Evolutionary conservation across 2,113 vertebrate genomes (phyloP).

Genomic region (Sarotherodon lohbergeri): DNA sequence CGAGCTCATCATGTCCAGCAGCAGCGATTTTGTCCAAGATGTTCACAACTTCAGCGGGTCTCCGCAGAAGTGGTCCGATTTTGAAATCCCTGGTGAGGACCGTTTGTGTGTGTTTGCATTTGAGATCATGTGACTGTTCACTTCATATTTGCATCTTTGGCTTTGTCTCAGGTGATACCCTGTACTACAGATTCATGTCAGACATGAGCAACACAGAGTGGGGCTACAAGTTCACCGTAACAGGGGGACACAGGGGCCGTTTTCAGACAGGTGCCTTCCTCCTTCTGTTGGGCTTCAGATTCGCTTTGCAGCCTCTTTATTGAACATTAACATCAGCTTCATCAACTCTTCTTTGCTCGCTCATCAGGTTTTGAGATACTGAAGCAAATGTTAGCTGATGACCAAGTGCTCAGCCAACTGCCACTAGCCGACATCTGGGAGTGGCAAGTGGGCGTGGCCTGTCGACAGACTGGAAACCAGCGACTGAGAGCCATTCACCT

Average conservation of each 20-base stretch:
- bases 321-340: background rate
- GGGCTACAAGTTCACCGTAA: conserved; percentile 96
- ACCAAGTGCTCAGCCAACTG: conserved; percentile 81
- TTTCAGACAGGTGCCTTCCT: conserved; percentile 87
- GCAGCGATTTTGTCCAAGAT: conserved; percentile 89
- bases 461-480: conserved; percentile 90
- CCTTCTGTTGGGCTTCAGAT: background rate
- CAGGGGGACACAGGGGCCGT: conserved; percentile 90
- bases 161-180: conserved; percentile 80
- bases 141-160: background rate
- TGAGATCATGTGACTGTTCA: background rate
- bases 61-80: conserved; percentile 91
- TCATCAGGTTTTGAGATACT: conserved; percentile 90
- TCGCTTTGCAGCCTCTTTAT: background rate
- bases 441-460: conserved; percentile 95
- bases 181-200: conserved; percentile 90
- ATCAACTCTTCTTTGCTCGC: background rate
- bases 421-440: conserved; percentile 89
- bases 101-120: background rate
- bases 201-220: conserved; percentile 99
- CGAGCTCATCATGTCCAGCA: conserved; percentile 91
- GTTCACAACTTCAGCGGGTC: conserved; percentile 91
- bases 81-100: conserved; percentile 88
- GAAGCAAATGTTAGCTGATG: conserved; percentile 93
- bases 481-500: conserved; percentile 90